Base-by-base conservation (phyloP, 1,140 invertebrate genomes). In the Littorina saxatilis region DNA sequence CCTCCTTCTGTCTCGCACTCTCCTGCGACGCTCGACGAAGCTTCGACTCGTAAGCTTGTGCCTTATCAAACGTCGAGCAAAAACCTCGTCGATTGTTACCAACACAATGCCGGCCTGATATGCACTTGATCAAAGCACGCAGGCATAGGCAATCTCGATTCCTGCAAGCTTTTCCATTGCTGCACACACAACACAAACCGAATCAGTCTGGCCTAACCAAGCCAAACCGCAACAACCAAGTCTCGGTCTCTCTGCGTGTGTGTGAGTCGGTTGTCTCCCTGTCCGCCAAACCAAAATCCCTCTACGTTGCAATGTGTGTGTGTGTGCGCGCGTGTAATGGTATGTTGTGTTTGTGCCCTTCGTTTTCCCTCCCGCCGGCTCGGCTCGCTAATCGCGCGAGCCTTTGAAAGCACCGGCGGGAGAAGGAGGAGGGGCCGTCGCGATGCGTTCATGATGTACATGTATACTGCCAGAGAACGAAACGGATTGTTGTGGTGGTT, bases 301-400 rank as follows among this genome's bases (percentile, higher is more conserved):
- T 47, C 43, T 47, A 5, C 7, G 7, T 47, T 47, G n/a, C n/a
- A n/a, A 9, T 13, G 29, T 9, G 58, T 37, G 63, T 23, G 35
- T 29, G 55, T 52, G 75, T 17, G 75, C 35, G 75, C 35, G 75
- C 35, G 76, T 63, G 76, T 78, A 43, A 39, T 43, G n/a, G 37
- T 43, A 61, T 11, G 52, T 35, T 17, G 32, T 78, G 76, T 66
- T 39, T 63, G 40, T 37, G 76, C 76, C 37, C n/a, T 78, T 37
- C 55, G n/a, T n/a, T 43, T 66, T 27, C 66, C 76, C 76, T 66
- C 76, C 76, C 76, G 76, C 32, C n/a, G 35, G 27, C 50, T 58
- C 32, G 2, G 27, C n/a, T 37, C 9, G n/a, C 35, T n/a, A 20
- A 47, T 15, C 76, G 76, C 74, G 74, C 74, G 43, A 0, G 27